Base-by-base conservation (phyloP, 2,113 vertebrate species). In the Oryzias curvinotus region DNA sequence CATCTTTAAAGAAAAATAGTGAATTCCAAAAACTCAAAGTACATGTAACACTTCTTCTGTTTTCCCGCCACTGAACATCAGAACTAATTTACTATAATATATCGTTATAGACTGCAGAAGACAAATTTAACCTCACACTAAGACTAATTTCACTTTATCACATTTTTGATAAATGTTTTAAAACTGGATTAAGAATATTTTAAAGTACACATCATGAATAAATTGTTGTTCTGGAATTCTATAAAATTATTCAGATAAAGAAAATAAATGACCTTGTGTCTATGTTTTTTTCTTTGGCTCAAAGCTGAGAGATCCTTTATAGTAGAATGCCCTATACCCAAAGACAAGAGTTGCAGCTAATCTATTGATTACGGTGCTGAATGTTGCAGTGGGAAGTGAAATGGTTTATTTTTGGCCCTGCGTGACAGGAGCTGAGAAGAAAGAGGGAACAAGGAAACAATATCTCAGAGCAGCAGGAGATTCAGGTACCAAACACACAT, bases 281-380 rank as follows among this genome's bases (percentile, higher is more conserved):
- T 7, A 7, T 1, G 2, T 36, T 12, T 12, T 8, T 8, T 36
- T 7, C 10, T 36, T 36, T 36, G 30, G 30, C 30, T 36, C 26
- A 7, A 7, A 36, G 30, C 23, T 57, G 23, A 28, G 4, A 28
- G 14, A 48, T 52, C 13, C 59, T 48, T 66, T 67, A 14, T 58
- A 49, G 42, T 41, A 17, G 19, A 51, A 45, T 46, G 42, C 43
- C 62, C 59, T 42, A n/a, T n/a, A 46, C 60, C 68, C 57, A 25
- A 65, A 75, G 72, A 86, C 60, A 53, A 50, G 46, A 43, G 59
- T 54, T 77, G 70, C 75, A 75, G 62, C 77, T 76, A 76, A 86
- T 84, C 77, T 81, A 85, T 88, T 81, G 85, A 87, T 89, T 83
- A 66, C 46, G 21, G 73, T 26, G 80, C 73, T 36, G 67, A 78